These are phyloP conservation scores for Eupithecia abbreviata DNA, from an alignment of 2,888 invertebrate genomes.

Conservation along the genomic window DNA sequence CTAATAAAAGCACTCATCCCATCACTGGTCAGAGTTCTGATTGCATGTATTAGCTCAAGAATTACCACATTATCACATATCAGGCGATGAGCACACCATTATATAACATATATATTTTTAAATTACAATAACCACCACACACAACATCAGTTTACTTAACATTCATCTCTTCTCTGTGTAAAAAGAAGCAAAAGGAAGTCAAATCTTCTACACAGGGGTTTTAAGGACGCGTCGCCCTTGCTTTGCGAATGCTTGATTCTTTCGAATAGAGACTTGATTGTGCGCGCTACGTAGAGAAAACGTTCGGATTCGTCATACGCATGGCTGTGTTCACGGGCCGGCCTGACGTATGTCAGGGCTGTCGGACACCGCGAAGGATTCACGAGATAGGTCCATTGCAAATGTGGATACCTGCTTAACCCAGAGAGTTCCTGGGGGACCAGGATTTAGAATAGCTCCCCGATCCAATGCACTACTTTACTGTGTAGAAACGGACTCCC, in stretches of 20 bases:
- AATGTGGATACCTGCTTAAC: no score
- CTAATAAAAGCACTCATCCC: no score
- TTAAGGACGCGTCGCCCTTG: slow-evolving; percentile 2
- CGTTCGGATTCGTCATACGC: background rate
- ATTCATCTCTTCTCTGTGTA: no score
- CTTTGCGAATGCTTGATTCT: slow-evolving; percentile 5
- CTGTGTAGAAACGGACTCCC: slow-evolving; percentile 73
- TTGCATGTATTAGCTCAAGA: no score
- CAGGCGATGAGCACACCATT: no score
- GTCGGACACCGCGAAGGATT: slow-evolving; percentile 19
- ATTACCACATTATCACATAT: no score
- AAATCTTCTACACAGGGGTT: slow-evolving; percentile 31
- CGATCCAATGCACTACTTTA: slow-evolving; percentile 57
- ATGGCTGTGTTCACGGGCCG: slow-evolving; percentile 17
- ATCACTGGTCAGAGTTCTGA: no score
- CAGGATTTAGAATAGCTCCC: slow-evolving; percentile 57
- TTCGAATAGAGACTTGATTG: background rate
- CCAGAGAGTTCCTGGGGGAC: slow-evolving; percentile 23
- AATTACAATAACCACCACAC: no score
- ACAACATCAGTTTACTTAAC: no score
- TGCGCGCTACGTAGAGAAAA: slow-evolving; percentile 7
- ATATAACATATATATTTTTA: no score
- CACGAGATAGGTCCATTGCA: background rate
- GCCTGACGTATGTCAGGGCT: slow-evolving; percentile 6
- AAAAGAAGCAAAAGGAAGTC: slow-evolving; percentile 28